Evolutionary conservation across 2,113 vertebrate species (phyloP), one percentile per base, ranked within the genome.

Genomic region (Gallinago media): DNA sequence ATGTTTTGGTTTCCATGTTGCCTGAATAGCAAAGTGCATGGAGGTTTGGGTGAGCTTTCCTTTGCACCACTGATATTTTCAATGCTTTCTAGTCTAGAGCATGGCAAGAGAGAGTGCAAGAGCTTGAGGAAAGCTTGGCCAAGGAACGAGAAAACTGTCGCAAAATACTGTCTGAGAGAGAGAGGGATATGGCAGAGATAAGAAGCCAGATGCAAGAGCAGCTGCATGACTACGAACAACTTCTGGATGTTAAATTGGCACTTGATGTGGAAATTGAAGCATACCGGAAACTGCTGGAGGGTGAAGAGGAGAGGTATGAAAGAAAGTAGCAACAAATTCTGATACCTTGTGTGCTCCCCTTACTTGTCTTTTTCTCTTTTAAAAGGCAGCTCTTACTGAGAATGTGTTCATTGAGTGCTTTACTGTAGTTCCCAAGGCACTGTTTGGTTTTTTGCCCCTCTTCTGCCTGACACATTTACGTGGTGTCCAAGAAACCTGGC

Each of bases 191-290:
- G 77, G 92, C 97, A 0, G 98, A 99, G 56, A 98, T 99, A 61
- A 97, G 98, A 76, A 96, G 95, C 73, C 98, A 97, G 95, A 99
- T 99, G 98, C 98, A 99, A 91, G 97, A 98, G 6, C 99, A 99
- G 87, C 96, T 99, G 83, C 97, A 91, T 5, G 98, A 99, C 44
- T 99, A 99, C 0, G 98, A 99, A 22, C 98, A 99, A 59, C 98
- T 99, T 81, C 97, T 99, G 80, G 99, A 99, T 74, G 98, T 99
- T 11, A 99, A 99, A 82, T 97, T 99, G 80, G 98, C 99, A 19
- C 97, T 99, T 85, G 99, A 99, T 98, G 98, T 99, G 99, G 99
- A 99, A 97, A 99, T 99, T 93, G 98, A 77, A 19, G 98, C 99
- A 52, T 99, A 99, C 62, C 98, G 99, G 85, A 99, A 99, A 59